A percentile compares a stretch with the other conserved stretches of the same genome.
These are phyloP conservation scores for Fringilla coelebs DNA, from an alignment of 2,797 vertebrate species.

Conservation along the genomic window DNA sequence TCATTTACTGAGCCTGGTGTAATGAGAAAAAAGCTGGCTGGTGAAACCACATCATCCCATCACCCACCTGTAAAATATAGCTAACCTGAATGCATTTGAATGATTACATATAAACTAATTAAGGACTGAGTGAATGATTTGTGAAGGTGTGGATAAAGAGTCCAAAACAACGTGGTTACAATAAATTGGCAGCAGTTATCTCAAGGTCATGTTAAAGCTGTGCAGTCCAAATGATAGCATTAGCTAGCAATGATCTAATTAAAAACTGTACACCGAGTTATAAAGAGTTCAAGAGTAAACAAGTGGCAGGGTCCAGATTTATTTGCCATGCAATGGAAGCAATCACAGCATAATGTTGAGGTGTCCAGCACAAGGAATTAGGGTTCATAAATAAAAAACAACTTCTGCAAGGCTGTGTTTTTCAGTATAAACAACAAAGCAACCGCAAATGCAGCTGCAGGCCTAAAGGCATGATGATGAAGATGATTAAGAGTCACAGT, in stretches of 20 bases:
- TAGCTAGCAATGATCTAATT: background rate
- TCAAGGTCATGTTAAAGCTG: background rate
- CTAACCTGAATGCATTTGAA: background rate
- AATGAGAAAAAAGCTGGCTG: background rate
- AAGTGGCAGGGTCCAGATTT: background rate
- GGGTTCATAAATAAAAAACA: background rate
- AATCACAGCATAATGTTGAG: background rate
- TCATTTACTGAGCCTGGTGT: background rate
- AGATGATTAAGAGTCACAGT: background rate
- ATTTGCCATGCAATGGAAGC: constrained; percentile 19
- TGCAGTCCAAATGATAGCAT: background rate
- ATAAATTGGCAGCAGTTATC: background rate
- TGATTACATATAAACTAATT: background rate
- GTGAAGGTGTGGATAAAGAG: background rate
- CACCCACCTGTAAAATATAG: background rate
- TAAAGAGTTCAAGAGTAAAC: background rate
- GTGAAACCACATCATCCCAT: background rate
- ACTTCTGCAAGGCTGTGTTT: background rate
- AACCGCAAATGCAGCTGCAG: background rate
- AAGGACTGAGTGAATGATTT: background rate
- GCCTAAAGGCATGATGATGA: background rate
- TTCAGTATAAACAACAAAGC: background rate
- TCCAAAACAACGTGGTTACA: background rate
- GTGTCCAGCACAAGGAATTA: background rate
- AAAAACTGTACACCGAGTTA: background rate